phyloP scores from a whole-genome alignment of 2,113 vertebrate species.

The Erythrocercus mccallii region DNA sequence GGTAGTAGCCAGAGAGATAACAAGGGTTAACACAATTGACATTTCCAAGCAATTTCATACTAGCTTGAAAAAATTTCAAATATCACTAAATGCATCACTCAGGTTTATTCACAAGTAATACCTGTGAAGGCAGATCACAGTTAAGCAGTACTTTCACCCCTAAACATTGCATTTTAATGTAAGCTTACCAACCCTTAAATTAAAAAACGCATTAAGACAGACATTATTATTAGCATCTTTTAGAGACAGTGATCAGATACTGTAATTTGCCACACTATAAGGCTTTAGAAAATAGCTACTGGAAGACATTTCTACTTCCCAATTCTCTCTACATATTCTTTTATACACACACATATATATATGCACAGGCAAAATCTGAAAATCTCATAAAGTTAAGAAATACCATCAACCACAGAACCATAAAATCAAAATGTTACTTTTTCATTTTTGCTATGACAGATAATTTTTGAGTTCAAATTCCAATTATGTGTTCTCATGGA shows the following conservation, averaged over 20 bases:
- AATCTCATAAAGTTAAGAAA: neutral
- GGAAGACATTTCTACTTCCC: neutral
- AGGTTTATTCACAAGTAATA: neutral
- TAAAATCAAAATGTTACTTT: neutral
- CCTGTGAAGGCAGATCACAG: neutral
- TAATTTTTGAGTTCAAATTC: neutral
- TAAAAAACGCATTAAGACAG: neutral
- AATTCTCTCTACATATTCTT: neutral
- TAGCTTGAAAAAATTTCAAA: neutral
- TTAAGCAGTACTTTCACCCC: neutral
- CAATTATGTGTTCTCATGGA: neutral
- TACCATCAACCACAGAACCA: neutral
- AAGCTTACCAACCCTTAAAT: neutral
- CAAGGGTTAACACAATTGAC: neutral
- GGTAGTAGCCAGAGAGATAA: neutral
- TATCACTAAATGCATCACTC: neutral
- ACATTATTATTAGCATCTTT: neutral
- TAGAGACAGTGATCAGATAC: neutral
- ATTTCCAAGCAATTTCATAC: neutral
- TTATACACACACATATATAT: accelerated
- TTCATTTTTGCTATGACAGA: neutral
- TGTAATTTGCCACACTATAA: neutral
- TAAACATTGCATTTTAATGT: neutral
- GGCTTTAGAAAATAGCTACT: neutral
- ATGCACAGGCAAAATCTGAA: neutral